These are phyloP conservation scores for Lepidocolaptes lacrymiger DNA, from an alignment of 2,797 vertebrate species.

Conservation along the genomic window DNA sequence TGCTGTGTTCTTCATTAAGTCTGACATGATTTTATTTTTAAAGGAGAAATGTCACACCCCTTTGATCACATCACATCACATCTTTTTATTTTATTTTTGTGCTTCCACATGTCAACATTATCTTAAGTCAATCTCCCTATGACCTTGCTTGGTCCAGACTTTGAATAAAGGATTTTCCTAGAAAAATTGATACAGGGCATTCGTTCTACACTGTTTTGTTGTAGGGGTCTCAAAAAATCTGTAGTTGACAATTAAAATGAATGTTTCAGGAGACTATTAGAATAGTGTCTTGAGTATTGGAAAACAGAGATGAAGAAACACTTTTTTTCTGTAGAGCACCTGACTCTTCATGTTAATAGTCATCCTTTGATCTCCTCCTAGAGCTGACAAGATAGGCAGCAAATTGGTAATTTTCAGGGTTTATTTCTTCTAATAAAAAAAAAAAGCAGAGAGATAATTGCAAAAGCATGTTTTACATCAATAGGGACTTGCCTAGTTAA, in stretches of 20 bases:
- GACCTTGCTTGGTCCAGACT: neutral
- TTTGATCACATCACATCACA: neutral
- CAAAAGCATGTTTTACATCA: neutral
- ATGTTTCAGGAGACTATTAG: neutral
- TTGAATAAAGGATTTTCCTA: neutral
- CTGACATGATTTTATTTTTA: neutral
- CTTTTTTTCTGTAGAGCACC: neutral
- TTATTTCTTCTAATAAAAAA: neutral
- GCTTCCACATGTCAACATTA: neutral
- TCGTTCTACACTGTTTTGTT: neutral
- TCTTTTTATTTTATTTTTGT: neutral
- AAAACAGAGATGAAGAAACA: neutral
- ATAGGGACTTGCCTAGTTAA: neutral
- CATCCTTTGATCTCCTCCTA: slow-evolving; percentile 6
- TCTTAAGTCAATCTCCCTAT: neutral
- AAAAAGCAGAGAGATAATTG: neutral
- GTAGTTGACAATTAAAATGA: neutral
- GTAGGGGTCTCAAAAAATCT: neutral
- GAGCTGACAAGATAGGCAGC: neutral
- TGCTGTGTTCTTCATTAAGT: neutral
- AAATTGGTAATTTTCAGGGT: neutral
- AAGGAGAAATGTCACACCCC: neutral
- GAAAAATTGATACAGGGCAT: neutral
- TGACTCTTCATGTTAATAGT: neutral
- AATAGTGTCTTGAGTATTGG: neutral